Base-by-base conservation (phyloP, 2,113 vertebrate species). In the Globicephala melas region DNA sequence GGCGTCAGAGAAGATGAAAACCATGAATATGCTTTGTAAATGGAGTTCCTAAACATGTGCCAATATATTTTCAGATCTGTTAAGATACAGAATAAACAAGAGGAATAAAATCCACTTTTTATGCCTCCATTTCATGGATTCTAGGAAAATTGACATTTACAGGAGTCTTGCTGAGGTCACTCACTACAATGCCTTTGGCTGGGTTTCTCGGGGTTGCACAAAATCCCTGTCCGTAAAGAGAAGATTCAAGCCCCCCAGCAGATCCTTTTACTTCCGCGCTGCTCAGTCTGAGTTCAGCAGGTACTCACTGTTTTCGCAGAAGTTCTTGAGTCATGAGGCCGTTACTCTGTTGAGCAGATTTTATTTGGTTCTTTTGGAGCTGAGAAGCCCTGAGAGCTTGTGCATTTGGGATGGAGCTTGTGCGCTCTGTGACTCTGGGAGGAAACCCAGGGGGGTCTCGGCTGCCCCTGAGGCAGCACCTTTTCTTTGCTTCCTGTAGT, bases 391-490 rank as follows among this genome's bases (percentile, higher is more conserved):
- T 55, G 8, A 53, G 12, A n/a, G 25, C 25, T 67, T 67, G 4
- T 65, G 53, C 23, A 18, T 50, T 71, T 50, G 26, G 31, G 20
- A 71, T 11, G 33, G 11, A 31, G 0, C 33, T 67, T 4, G 2
- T 1, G 31, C 36, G 14, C 18, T 82, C 18, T 33, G 10, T 17
- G 9, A 17, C 38, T 38, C 17, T 0, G 1, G 41, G 44, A 76
- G 55, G 33, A 7, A 28, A 3, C 9, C 33, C 1, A 8, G n/a
- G 15, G 62, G 60, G 25, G 6, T 47, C 62, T 36, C 8, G 8
- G 13, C 41, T 44, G 9, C 10, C 18, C 23, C 14, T 5, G 12
- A 67, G 33, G 68, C 9, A 6, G 13, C 9, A 10, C 0, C 1
- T 18, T 77, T 36, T 5, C 26, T 41, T 41, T 36, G 36, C 26